Evolutionary conservation across 2,888 invertebrate species (phyloP), one percentile per base, ranked within the genome.

Genomic region (Apotomis capreana): DNA sequence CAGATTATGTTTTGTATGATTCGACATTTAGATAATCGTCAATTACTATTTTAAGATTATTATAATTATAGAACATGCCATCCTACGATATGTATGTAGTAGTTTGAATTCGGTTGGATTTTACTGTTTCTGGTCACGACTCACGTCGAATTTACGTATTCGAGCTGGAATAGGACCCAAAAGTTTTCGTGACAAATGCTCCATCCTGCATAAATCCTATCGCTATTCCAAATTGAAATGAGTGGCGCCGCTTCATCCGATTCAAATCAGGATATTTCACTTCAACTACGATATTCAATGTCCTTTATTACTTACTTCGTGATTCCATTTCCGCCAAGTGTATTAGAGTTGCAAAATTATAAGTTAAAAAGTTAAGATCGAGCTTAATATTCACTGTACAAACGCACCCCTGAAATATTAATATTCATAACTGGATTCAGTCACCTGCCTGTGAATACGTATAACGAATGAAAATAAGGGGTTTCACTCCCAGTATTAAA

Each of bases 51-150:
- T 46, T 46, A 4, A 10, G 26, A 37, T 55, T 26, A 26, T 26
- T 2, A 26, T 2, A 26, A 26, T 5, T 40, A 55, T 58, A 44
- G 9, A 60, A 40, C n/a, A 55, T 13, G 37, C 61, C 13, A 36
- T 37, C 12, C 37, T 36, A n/a, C 13, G 13, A 44, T 26, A 61
- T 26, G 5, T 51, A 63, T 58, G 13, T 52, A 44, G 4, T 63
- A 3, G 63, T 67, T 69, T 54, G 69, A 75, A 78, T 76, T 76
- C 69, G 70, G 68, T 74, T 75, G 76, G 76, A 78, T 76, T 78
- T 75, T 67, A 76, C 75, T 74, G 71, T 79, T 81, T 81, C 84
- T 78, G 77, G 80, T 84, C 84, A 84, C 84, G 83, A 76, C 68
- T 76, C 72, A 61, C 68, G 37, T 64, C 65, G 75, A 70, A 75